A percentile compares a stretch with the other conserved stretches of the same genome.
These are phyloP conservation scores for Drosophila anceps DNA, from an alignment of 2,888 invertebrate genomes.

Conservation along the genomic window DNA sequence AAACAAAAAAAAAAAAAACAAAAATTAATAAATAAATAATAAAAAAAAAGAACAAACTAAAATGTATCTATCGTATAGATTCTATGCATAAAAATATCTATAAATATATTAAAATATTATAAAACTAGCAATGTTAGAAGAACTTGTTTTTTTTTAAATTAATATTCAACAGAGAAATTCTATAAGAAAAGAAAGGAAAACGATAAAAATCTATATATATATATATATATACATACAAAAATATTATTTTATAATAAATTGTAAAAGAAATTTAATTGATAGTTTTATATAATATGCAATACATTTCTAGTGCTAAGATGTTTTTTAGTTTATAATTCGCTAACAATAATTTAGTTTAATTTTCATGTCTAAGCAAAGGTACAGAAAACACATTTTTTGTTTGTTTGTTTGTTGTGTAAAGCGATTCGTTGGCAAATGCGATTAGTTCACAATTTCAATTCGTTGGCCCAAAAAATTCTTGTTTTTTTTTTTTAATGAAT, in stretches of 20 bases:
- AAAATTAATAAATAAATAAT: conserved; percentile 20
- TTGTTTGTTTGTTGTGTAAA: conserved; percentile 53
- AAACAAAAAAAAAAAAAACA: not conserved
- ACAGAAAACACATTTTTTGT: conserved; percentile 53
- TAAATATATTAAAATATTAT: conserved; percentile 24
- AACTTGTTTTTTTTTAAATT: conserved; percentile 68
- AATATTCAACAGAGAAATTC: conserved; percentile 56
- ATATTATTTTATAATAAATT: conserved; percentile 44
- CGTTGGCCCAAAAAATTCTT: conserved; percentile 52
- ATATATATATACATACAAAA: conserved; percentile 42
- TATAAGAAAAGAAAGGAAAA: conserved; percentile 33
- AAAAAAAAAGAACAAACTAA: conserved; percentile 79
- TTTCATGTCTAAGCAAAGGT: conserved; percentile 63
- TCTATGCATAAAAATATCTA: conserved; percentile 32
- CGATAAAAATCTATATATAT: conserved; percentile 34
- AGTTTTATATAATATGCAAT: conserved; percentile 62
- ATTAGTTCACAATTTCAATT: conserved; percentile 47
- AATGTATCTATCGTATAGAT: conserved; percentile 57
- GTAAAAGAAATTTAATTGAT: conserved; percentile 44
- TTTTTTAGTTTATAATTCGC: conserved; percentile 76
- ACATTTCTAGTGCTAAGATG: conserved; percentile 68
- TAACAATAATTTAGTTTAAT: conserved; percentile 76
- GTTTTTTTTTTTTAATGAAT: conserved; percentile 40
- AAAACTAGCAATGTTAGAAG: conserved; percentile 63
- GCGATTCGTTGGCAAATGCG: conserved; percentile 55